Base-by-base conservation (phyloP, 2,888 invertebrate species). In the Erynnis tages region DNA sequence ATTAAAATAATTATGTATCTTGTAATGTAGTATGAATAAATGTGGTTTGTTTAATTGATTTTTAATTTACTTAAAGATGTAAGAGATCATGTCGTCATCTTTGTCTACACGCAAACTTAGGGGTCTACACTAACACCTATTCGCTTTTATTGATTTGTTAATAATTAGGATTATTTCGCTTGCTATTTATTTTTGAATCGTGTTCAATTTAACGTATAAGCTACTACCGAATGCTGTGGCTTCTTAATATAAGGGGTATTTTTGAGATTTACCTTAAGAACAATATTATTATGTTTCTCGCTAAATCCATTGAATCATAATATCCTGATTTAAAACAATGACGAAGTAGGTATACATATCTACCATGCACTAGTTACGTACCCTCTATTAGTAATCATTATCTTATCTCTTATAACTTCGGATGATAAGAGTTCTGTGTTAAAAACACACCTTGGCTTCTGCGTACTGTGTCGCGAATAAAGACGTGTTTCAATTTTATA, bases 351-450 rank as follows among this genome's bases (percentile, higher is more conserved):
- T n/a, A n/a, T n/a, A n/a, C n/a, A n/a, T n/a, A n/a, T n/a, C n/a
- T n/a, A 44, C 37, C 27, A 17, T 19, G n/a, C 29, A 35, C 23
- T 47, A 46, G 29, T 21, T 30, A 37, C 38, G 37, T 40, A 52
- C 21, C 52, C 43, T 66, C 60, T 66, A 71, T 79, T 79, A 79
- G 61, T 79, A 80, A 82, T 73, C 71, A 58, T 56, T 85, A 87
- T 87, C 88, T 86, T 84, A 88, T 86, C 85, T 67, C 21, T 17
- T n/a, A 46, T 46, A 53, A 66, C 84, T 67, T 27, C 23, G 50
- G 45, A 52, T 65, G 85, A 86, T 86, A 86, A 81, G 69, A 44
- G 47, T 50, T 53, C 49, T 54, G 63, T 59, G 62, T 61, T 60
- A 60, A 61, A 65, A 72, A 48, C 37, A 44, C 48, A 43, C 43